Base-by-base conservation (phyloP, 2,797 vertebrate genomes). In the Acanthis flammea region DNA sequence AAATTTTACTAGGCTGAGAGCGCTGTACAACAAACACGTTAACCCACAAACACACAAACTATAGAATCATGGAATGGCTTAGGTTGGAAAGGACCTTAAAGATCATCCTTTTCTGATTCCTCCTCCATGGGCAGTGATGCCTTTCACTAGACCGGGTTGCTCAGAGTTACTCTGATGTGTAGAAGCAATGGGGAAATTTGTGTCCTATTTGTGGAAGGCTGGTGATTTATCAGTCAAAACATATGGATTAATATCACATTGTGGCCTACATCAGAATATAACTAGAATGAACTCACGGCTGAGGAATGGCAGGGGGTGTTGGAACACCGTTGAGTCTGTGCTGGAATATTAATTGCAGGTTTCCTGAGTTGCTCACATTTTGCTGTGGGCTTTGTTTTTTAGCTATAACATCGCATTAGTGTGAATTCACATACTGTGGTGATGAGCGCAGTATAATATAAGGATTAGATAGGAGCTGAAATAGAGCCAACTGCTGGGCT, bases 401-500 rank as follows among this genome's bases (percentile, higher is more conserved):
- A 89, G 50, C 61, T 95, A 42, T 91, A 94, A 51, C 61, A 9
- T 82, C 0, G 0, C 75, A 74, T 95, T 95, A 95, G 75, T 77
- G 84, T 90, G 84, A 92, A 91, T 94, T 92, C 88, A 28, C 54
- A 58, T 91, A 93, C 81, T 91, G 92, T 76, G 88, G 88, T 95
- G 95, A 96, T 95, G 96, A 95, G 74, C 48, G 0, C 50, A 61
- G 81, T 92, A 71, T 89, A 93, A 95, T 93, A 70, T 67, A 87
- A 92, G 88, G 86, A 97, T 95, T 95, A 97, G 88, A 92, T 93
- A 93, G 93, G 77, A 91, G 54, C 78, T 95, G 95, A 95, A 96
- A 91, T 71, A 76, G 77, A 96, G 90, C 90, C 90, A 96, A 19
- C 88, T 95, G 92, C 92, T 96, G 96, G 93, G 79, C 67, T 88